A percentile compares a stretch with the other conserved stretches of the same genome.
Conservation (phyloP, 1,140 invertebrate species). For the Lepidurus couesii region DNA sequence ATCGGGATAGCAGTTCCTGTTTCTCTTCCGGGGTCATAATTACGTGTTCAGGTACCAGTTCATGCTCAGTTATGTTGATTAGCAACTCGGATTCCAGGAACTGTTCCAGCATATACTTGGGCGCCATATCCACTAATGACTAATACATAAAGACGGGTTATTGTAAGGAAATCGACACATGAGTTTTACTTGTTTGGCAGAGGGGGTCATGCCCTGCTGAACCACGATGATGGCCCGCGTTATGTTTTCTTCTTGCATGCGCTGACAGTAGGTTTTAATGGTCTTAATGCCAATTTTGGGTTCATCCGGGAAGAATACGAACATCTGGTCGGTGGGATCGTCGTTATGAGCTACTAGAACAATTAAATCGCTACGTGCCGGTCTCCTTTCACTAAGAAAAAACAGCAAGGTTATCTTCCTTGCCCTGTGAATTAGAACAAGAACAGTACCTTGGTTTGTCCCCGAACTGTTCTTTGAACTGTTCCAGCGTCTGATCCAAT, state of each 20-base stretch:
- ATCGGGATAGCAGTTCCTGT: slow-evolving; percentile 83
- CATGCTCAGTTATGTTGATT: slow-evolving; percentile 99
- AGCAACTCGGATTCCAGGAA: slow-evolving; percentile 97
- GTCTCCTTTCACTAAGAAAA: slow-evolving; percentile 77
- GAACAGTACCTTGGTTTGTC: slow-evolving; percentile 81
- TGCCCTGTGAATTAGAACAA: neutral
- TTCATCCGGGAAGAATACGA: slow-evolving; percentile 99
- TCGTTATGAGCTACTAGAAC: slow-evolving; percentile 98
- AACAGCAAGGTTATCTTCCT: slow-evolving; percentile 30
- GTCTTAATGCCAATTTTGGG: slow-evolving; percentile 98
- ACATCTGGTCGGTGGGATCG: slow-evolving; percentile 99
- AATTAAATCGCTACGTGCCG: slow-evolving; percentile 84
- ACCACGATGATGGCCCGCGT: slow-evolving; percentile 93
- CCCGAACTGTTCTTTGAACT: slow-evolving; percentile 96
- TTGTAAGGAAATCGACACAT: slow-evolving; percentile 13
- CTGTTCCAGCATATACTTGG: slow-evolving; percentile 98
- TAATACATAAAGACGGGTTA: slow-evolving; percentile 45
- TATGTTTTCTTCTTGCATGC: slow-evolving; percentile 99
- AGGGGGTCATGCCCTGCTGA: slow-evolving; percentile 95
- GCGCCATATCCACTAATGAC: slow-evolving; percentile 94
- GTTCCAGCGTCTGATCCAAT: slow-evolving; percentile 96
- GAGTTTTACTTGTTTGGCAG: slow-evolving; percentile 74
- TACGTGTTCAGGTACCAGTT: slow-evolving; percentile 97
- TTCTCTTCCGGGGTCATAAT: slow-evolving; percentile 97
- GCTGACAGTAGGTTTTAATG: slow-evolving; percentile 96